phyloP scores from a whole-genome alignment of 1,140 invertebrate species.

The Tetramorium simillimum region DNA sequence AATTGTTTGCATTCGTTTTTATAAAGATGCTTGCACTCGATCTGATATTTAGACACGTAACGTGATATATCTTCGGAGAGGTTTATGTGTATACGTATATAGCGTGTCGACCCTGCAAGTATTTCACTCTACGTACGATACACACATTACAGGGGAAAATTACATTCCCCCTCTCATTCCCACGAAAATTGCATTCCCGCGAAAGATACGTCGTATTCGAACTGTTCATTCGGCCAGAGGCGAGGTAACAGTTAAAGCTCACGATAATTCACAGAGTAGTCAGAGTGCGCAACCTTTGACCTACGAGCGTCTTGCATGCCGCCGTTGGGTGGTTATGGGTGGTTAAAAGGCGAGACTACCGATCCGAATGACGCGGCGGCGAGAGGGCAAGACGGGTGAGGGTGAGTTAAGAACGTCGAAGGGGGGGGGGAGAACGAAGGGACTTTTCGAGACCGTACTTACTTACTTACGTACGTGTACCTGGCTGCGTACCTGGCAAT shows the following conservation, averaged over 20 bases:
- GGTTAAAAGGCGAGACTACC: slow-evolving; percentile 71
- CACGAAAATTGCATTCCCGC: slow-evolving; percentile 55
- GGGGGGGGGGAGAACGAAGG: slow-evolving; percentile 35
- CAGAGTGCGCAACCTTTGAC: slow-evolving; percentile 77
- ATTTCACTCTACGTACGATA: slow-evolving; percentile 49
- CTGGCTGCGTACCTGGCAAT: slow-evolving; percentile 78
- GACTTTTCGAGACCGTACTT: slow-evolving; percentile 74
- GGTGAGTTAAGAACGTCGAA: slow-evolving; percentile 55
- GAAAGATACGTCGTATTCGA: slow-evolving; percentile 61
- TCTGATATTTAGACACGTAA: slow-evolving; percentile 3
- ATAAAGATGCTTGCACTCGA: not conserved
- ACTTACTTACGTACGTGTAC: slow-evolving; percentile 76
- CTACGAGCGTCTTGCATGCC: slow-evolving; percentile 78
- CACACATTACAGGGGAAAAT: slow-evolving; percentile 53
- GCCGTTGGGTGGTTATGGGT: slow-evolving; percentile 66
- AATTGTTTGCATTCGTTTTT: not conserved
- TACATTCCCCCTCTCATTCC: slow-evolving; percentile 44
- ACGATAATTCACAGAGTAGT: slow-evolving; percentile 75
- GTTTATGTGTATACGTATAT: not conserved
- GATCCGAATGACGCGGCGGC: slow-evolving; percentile 47
- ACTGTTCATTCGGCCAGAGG: slow-evolving; percentile 58
- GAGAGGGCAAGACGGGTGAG: slow-evolving; percentile 7
- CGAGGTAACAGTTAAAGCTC: slow-evolving; percentile 71
- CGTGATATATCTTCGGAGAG: slow-evolving; percentile 33
- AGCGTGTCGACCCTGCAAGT: slow-evolving; percentile 29